Evolutionary conservation across 2,797 vertebrate genomes (phyloP).

Genomic region (Neostethus bicornis): DNA sequence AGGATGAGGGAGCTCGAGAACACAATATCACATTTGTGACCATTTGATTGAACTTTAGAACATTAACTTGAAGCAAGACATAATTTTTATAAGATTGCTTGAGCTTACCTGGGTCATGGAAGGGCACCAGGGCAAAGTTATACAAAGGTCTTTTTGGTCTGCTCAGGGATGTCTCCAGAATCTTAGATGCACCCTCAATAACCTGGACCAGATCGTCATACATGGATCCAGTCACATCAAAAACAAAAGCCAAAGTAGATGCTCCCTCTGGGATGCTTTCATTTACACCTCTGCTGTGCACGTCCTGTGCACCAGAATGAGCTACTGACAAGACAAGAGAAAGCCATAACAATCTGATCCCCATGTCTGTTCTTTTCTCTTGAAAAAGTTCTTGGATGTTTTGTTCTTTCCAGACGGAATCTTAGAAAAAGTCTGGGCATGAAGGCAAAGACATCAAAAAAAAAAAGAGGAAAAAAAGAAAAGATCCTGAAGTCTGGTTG

Average conservation of each 20-base stretch:
- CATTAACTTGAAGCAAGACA: conserved; percentile 1
- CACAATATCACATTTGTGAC: conserved; percentile 78
- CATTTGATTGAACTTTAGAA: conserved; percentile 39
- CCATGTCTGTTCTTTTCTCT: conserved; percentile 65
- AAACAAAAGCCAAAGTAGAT: conserved; percentile 95
- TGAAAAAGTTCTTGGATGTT: conserved; percentile 12
- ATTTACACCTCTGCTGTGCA: conserved; percentile 37
- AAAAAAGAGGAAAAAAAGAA: not conserved
- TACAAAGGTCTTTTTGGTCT: conserved; percentile 91
- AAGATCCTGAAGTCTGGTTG: conserved; percentile 5
- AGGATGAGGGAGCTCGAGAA: conserved; percentile 64
- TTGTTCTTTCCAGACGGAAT: conserved; percentile 32
- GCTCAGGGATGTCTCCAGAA: conserved; percentile 93
- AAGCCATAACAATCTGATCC: conserved; percentile 53
- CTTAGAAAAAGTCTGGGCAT: conserved; percentile 51
- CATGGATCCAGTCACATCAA: conserved; percentile 98
- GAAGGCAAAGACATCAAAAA: conserved; percentile 63
- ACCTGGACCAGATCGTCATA: conserved; percentile 98
- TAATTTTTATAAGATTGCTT: no score
- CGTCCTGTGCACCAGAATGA: conserved; percentile 67
- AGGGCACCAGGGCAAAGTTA: conserved; percentile 96
- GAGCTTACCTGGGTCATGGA: conserved; percentile 98
- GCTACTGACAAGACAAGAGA: conserved; percentile 64
- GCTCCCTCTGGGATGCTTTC: conserved; percentile 90
- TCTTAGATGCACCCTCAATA: conserved; percentile 97